Base-by-base conservation (phyloP, 2,888 invertebrate species). In the Trissolcus brochymenae region DNA sequence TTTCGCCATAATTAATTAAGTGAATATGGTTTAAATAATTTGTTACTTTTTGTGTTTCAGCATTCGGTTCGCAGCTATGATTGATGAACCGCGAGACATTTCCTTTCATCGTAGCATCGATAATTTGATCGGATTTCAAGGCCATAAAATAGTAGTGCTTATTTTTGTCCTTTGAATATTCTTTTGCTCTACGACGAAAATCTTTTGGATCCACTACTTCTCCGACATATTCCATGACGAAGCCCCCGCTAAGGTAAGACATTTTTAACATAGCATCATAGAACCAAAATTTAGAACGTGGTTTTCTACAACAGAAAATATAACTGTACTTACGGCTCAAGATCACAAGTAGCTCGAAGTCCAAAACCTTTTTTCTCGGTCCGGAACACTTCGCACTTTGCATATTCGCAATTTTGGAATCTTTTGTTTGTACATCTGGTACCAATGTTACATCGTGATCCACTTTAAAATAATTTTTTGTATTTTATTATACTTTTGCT, bases 91-190 rank as follows among this genome's bases (percentile, higher is more conserved):
- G 91, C 0, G 99, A 98, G 74, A 96, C 94, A 88, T 98, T 99
- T 40, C 99, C 99, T 89, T 96, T 97, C 82, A 93, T 90, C 0
- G 99, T 99, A 1, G 99, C 99, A 90, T 99, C 99, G 75, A 99
- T 99, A 67, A 97, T 94, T 76, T 95, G 94, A 89, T 98, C 97
- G 0, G 96, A 95, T 86, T 97, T 94, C 54, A 99, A 90, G 0
- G 98, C 95, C 98, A 99, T 99, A 89, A 99, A 98, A 90, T 99
- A 99, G 88, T 97, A 97, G 90, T 99, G 99, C 41, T 93, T 92
- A 86, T 95, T 95, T 88, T 96, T 96, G 74, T 95, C 95, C 82
- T 95, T 94, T 0, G 97, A 96, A 89, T 99, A 99, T 53, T 94
- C 93, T 84, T 95, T 94, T 0, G 96, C 95, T 6, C 99, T 92